phyloP scores from a whole-genome alignment of 2,113 vertebrate species.

The Muntiacus reevesi region DNA sequence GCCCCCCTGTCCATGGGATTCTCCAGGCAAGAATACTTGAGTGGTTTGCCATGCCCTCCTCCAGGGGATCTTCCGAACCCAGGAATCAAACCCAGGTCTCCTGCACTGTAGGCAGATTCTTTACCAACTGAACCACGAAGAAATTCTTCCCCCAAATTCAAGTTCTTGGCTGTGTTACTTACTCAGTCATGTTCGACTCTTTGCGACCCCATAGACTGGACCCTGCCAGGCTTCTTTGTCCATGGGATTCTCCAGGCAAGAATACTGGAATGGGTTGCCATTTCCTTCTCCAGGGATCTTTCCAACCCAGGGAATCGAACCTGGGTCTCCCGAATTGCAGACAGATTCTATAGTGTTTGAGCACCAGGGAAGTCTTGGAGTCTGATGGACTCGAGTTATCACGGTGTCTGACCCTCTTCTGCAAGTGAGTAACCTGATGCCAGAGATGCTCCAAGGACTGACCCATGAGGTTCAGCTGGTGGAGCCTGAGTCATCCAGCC shows the following conservation, averaged over 20 bases:
- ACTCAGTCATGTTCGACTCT: neutral
- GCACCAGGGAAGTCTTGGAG: neutral
- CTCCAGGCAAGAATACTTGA: neutral
- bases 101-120: neutral
- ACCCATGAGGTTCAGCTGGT: fast-evolving
- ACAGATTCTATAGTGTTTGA: neutral
- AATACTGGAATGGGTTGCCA: neutral
- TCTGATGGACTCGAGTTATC: neutral
- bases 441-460: neutral
- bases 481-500: neutral
- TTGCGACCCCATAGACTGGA: neutral
- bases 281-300: neutral
- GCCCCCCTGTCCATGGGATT: neutral
- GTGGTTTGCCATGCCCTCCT: neutral
- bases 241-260: neutral
- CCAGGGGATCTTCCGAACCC: neutral
- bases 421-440: neutral
- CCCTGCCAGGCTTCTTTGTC: neutral
- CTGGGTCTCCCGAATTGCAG: neutral
- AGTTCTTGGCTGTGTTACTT: neutral
- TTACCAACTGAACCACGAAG: neutral
- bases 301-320: neutral
- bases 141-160: neutral
- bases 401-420: neutral
- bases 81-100: neutral